Percentiles rank a stretch among this genome's conserved stretches.
These are phyloP conservation scores for Gadus chalcogrammus DNA, from an alignment of 2,113 vertebrate species.

Conservation along the genomic window DNA sequence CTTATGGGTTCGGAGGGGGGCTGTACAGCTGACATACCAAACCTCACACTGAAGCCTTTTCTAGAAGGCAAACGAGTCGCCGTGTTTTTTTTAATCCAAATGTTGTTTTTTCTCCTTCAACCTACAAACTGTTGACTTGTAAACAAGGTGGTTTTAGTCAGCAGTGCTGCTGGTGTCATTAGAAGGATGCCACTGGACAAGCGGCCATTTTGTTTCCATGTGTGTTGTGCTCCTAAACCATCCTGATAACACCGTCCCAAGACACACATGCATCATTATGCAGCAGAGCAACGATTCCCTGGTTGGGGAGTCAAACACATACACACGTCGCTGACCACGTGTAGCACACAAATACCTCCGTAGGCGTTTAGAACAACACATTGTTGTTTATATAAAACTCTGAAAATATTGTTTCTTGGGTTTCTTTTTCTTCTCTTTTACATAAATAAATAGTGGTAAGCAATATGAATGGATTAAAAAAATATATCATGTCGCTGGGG, in stretches of 20 bases:
- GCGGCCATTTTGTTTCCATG: conserved; percentile 27
- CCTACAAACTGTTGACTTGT: background rate
- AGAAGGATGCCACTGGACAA: background rate
- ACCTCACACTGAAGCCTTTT: background rate
- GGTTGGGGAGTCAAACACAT: conserved; percentile 54
- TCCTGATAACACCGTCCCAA: conserved; percentile 75
- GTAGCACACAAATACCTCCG: conserved; percentile 52
- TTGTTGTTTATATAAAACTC: conserved; percentile 61
- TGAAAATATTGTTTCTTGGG: conserved; percentile 47
- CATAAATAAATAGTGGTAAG: conserved; percentile 61
- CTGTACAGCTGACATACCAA: background rate
- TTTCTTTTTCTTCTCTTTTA: conserved; percentile 19
- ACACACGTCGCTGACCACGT: conserved; percentile 59
- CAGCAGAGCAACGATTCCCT: conserved; percentile 61
- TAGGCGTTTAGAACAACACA: conserved; percentile 55
- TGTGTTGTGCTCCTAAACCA: conserved; percentile 73
- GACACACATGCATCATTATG: conserved; percentile 75
- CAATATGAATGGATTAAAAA: conserved; percentile 65
- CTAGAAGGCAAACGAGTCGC: background rate
- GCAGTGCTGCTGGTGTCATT: background rate
- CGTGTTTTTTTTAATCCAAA: background rate
- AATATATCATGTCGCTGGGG: conserved; percentile 65
- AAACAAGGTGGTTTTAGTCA: background rate
- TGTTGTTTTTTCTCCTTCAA: background rate
- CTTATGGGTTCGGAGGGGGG: background rate